phyloP scores from a whole-genome alignment of 1,140 invertebrate species.

The Chymomyza costata region DNA sequence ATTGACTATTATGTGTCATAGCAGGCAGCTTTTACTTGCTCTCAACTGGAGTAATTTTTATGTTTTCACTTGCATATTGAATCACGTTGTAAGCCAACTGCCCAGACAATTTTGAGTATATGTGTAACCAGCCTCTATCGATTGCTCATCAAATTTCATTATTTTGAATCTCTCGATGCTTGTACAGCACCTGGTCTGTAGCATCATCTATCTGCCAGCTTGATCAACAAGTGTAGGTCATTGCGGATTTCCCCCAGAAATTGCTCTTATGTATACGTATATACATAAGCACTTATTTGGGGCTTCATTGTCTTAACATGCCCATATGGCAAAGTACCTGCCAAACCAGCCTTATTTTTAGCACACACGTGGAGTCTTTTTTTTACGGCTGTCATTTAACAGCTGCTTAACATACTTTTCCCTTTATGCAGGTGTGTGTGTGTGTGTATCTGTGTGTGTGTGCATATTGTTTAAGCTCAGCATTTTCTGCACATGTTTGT shows the following conservation, averaged over 20 bases:
- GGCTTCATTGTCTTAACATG: slow-evolving; percentile 19
- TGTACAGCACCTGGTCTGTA: too few relatives aligned
- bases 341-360: slow-evolving; percentile 28
- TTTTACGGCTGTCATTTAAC: slow-evolving; percentile 41
- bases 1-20: too few relatives aligned
- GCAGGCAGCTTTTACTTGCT: too few relatives aligned
- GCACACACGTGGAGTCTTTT: slow-evolving; percentile 28
- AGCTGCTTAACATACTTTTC: slow-evolving; percentile 54
- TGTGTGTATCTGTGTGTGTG: slow-evolving; percentile 7
- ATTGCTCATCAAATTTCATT: too few relatives aligned
- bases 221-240: slow-evolving; percentile 30
- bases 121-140: too few relatives aligned
- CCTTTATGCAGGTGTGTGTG: slow-evolving; percentile 1
- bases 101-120: too few relatives aligned
- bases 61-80: too few relatives aligned
- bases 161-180: too few relatives aligned
- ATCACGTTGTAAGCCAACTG: too few relatives aligned
- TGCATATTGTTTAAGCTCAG: slow-evolving; percentile 37
- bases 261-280: slow-evolving; percentile 2
- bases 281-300: slow-evolving; percentile 2
- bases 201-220: too few relatives aligned
- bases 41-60: too few relatives aligned
- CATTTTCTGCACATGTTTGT: slow-evolving; percentile 62
- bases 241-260: slow-evolving; percentile 3
- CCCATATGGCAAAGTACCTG: too few relatives aligned